Conservation (phyloP, 2,113 vertebrate genomes). For the Pollachius pollachius region DNA sequence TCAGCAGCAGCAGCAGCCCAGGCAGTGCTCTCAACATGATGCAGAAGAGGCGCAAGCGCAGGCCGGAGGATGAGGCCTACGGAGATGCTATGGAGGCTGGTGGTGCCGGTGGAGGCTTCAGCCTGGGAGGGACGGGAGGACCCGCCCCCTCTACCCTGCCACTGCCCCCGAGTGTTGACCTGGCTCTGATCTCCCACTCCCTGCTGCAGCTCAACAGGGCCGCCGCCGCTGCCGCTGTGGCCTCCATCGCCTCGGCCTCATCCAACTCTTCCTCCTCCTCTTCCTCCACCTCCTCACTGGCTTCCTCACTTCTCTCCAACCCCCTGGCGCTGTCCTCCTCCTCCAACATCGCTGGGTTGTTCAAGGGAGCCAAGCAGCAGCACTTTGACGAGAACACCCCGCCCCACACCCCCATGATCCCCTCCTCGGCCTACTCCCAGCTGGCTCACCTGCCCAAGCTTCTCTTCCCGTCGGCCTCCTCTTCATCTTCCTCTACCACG, state of each 20-base stretch:
- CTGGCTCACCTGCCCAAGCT: conserved; percentile 76
- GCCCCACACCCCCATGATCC: conserved; percentile 69
- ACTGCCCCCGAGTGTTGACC: conserved; percentile 74
- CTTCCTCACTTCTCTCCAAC: conserved; percentile 75
- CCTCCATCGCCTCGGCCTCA: conserved; percentile 57
- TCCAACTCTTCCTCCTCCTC: conserved; percentile 59
- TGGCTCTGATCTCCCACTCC: conserved; percentile 79
- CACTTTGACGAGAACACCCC: conserved; percentile 80
- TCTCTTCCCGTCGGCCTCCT: conserved; percentile 69
- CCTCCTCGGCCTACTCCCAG: conserved; percentile 75
- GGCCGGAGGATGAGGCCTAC: conserved; percentile 64
- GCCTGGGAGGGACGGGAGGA: conserved; percentile 60
- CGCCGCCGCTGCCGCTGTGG: conserved; percentile 70
- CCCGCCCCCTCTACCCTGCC: conserved; percentile 72
- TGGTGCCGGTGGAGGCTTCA: conserved; percentile 41
- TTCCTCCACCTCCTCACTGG: conserved; percentile 70
- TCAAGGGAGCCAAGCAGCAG: conserved; percentile 73
- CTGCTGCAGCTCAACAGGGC: conserved; percentile 75
- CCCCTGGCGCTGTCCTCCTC: conserved; percentile 73
- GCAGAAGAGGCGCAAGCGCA: conserved; percentile 65
- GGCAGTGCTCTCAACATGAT: conserved; percentile 67
- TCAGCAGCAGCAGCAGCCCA: conserved; percentile 29
- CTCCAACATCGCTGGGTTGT: conserved; percentile 72
- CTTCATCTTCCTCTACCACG: conserved; percentile 69
- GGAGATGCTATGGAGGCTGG: conserved; percentile 55